A percentile compares a stretch with the other conserved stretches of the same genome.
Evolutionary conservation across 2,888 invertebrate genomes (phyloP).

Genomic region (Caenorhabditis panamensis): DNA sequence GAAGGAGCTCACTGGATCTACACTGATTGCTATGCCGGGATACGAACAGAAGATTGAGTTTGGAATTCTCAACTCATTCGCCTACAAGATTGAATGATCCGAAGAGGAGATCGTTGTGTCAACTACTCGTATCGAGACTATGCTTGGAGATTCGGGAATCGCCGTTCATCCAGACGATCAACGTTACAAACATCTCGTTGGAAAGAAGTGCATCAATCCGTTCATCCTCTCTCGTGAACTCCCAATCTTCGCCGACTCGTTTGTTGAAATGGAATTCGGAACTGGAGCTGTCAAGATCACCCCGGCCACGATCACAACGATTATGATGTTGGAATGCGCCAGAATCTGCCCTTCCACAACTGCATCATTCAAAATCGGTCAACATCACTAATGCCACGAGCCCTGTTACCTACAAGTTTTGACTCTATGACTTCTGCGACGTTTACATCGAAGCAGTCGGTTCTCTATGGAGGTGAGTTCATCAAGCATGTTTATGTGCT

Average conservation of each 20-base stretch:
- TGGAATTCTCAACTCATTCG: slow-evolving; percentile 93
- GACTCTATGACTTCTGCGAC: no score
- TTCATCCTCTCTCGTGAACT: slow-evolving; percentile 88
- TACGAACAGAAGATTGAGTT: slow-evolving; percentile 93
- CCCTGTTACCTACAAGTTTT: no score
- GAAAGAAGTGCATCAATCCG: slow-evolving; percentile 88
- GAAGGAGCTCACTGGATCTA: slow-evolving; percentile 90
- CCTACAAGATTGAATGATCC: slow-evolving; percentile 87
- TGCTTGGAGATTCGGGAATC: slow-evolving; percentile 96
- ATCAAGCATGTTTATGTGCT: no score
- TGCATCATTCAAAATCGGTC: no score
- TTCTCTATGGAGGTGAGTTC: slow-evolving; percentile 65
- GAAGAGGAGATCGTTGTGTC: slow-evolving; percentile 92
- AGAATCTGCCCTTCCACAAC: no score
- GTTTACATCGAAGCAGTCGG: no score
- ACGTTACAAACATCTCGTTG: slow-evolving; percentile 85
- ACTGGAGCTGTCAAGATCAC: no score
- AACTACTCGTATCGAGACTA: slow-evolving; percentile 97
- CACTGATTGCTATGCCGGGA: slow-evolving; percentile 91
- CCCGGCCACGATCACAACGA: no score
- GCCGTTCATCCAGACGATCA: slow-evolving; percentile 95
- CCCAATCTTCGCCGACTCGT: slow-evolving; percentile 93
- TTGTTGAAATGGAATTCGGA: slow-evolving; percentile 95
- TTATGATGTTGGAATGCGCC: no score
- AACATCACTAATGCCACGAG: no score